Conservation (phyloP, 2,888 invertebrate genomes). For the Trachelus tabidus region DNA sequence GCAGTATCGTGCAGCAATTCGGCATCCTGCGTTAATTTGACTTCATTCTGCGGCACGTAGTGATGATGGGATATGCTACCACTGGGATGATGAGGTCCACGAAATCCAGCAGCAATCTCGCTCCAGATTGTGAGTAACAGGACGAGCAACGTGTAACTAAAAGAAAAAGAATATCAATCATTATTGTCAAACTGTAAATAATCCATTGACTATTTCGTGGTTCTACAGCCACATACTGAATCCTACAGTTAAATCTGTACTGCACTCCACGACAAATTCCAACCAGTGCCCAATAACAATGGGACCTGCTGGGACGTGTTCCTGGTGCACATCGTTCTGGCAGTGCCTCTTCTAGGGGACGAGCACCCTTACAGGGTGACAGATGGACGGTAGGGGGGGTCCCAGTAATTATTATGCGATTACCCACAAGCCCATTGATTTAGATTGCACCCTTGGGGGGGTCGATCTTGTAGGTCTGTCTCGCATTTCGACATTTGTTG, state of each 20-base stretch:
- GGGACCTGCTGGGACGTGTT: constrained; percentile 59
- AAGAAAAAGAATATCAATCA: too few species aligned
- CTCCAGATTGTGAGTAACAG: constrained; percentile 39
- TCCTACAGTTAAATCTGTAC: background rate
- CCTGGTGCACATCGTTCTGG: constrained; percentile 45
- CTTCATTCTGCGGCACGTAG: constrained; percentile 70
- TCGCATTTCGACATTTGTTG: constrained; percentile 38
- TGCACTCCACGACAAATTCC: constrained; percentile 1
- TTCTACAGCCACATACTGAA: background rate
- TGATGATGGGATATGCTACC: constrained; percentile 68
- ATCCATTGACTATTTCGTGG: too few species aligned
- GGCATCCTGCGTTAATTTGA: constrained; percentile 77
- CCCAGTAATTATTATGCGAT: constrained; percentile 65
- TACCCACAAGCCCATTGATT: constrained; percentile 66
- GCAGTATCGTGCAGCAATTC: constrained; percentile 80
- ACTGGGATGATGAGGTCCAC: constrained; percentile 77
- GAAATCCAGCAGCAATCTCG: constrained; percentile 49
- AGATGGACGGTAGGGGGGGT: constrained; percentile 62
- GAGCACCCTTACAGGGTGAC: constrained; percentile 51
- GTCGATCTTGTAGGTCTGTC: constrained; percentile 38
- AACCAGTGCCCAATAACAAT: constrained; percentile 43
- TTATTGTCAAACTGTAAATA: too few species aligned
- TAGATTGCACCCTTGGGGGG: constrained; percentile 60
- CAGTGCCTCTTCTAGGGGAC: constrained; percentile 40
- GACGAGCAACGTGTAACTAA: constrained; percentile 32